These are phyloP conservation scores for Pelecanus crispus DNA, from an alignment of 2,113 vertebrate species.

Conservation along the genomic window DNA sequence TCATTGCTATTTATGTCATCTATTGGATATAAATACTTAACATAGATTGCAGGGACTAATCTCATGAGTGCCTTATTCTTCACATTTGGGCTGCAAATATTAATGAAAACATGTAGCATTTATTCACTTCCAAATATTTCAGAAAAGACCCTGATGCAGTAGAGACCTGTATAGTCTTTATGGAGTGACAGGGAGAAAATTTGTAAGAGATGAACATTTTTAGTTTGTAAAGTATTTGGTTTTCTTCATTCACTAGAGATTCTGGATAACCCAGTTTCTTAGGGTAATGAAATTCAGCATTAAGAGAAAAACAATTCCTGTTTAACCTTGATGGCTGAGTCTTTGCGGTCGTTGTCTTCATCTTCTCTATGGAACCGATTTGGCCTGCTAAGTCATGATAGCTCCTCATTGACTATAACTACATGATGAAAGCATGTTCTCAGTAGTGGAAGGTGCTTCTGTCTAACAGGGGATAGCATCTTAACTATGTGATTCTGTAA, in stretches of 20 bases:
- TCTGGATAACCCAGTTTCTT: neutral
- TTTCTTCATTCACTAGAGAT: neutral
- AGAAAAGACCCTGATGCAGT: neutral
- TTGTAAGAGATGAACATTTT: neutral
- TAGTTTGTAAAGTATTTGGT: neutral
- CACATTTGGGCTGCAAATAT: neutral
- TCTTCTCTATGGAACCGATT: neutral
- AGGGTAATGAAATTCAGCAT: neutral
- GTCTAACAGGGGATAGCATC: neutral
- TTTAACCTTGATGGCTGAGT: neutral
- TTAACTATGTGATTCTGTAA: neutral
- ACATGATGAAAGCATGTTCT: neutral
- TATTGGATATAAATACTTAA: neutral
- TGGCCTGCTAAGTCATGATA: neutral
- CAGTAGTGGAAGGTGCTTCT: neutral
- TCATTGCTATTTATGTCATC: neutral
- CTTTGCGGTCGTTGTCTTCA: neutral
- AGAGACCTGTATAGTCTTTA: neutral
- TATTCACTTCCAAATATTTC: neutral
- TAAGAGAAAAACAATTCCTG: neutral
- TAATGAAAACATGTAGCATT: neutral
- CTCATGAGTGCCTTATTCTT: neutral
- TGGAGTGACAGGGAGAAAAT: neutral
- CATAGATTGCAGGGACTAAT: neutral
- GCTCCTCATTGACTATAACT: neutral